These are phyloP conservation scores for Drosophila pseudoobscura DNA, from an alignment of 1,140 invertebrate species.

Conservation along the genomic window DNA sequence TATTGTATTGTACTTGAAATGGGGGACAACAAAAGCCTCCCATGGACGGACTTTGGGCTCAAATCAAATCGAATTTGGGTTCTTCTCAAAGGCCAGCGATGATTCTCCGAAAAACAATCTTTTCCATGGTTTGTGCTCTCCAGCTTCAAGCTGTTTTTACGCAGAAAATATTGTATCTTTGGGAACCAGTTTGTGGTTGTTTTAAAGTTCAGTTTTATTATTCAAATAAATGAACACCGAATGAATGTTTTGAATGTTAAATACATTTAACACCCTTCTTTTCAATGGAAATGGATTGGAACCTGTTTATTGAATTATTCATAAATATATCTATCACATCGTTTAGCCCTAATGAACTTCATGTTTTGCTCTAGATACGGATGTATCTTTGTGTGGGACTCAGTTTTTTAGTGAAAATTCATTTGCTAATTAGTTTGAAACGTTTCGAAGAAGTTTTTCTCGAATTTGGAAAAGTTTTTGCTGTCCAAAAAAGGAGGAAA, in stretches of 20 bases:
- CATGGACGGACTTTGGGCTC: conserved; percentile 18
- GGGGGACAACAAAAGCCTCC: conserved; percentile 8
- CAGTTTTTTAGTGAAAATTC: neutral
- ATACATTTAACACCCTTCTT: conserved; percentile 42
- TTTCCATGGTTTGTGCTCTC: neutral
- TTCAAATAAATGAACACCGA: neutral
- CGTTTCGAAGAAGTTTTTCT: conserved; percentile 1
- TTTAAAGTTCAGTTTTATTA: conserved; percentile 9
- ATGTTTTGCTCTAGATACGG: neutral
- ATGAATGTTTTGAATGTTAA: conserved; percentile 27
- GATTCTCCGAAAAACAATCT: conserved; percentile 39
- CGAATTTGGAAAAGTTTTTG: conserved; percentile 1
- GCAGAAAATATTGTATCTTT: conserved; percentile 2
- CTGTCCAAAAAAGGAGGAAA: conserved; percentile 3
- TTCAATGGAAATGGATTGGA: conserved; percentile 1
- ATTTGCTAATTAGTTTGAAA: conserved; percentile 19
- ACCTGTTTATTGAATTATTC: conserved; percentile 38
- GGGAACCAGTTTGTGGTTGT: neutral
- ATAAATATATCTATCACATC: neutral
- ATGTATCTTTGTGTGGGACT: neutral
- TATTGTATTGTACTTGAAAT: conserved; percentile 6
- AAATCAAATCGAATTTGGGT: conserved; percentile 21
- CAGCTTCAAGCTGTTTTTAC: conserved; percentile 8
- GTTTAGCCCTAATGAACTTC: conserved; percentile 7
- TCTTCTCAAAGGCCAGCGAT: conserved; percentile 3